phyloP scores from a whole-genome alignment of 2,888 invertebrate species.

The Lasioglossum oenotherae region DNA sequence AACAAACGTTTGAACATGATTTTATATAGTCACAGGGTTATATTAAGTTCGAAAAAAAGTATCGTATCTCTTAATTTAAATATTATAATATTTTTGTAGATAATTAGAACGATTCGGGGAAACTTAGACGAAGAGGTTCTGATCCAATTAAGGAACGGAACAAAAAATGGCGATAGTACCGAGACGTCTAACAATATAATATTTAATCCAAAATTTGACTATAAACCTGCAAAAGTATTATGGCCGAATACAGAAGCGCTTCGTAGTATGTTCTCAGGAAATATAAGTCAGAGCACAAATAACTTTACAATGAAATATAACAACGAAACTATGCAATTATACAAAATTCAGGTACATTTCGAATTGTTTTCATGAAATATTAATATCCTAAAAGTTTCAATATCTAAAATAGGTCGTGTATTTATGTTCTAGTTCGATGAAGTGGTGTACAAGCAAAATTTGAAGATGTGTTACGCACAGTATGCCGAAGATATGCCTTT shows the following conservation, averaged over 20 bases:
- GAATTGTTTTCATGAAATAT: conserved; percentile 1
- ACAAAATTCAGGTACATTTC: conserved; percentile 67
- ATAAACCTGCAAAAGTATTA: conserved; percentile 66
- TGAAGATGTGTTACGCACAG: conserved; percentile 85
- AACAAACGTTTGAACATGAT: too few relatives aligned
- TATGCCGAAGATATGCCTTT: conserved; percentile 85
- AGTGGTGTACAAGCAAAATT: conserved; percentile 86
- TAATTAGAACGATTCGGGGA: conserved; percentile 42
- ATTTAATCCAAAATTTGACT: conserved; percentile 76
- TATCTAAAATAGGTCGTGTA: conserved; percentile 10
- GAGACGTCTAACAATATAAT: conserved; percentile 55
- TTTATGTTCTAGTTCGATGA: conserved; percentile 85
- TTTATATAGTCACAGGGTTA: too few relatives aligned
- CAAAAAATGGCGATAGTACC: neutral
- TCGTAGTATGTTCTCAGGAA: conserved; percentile 73
- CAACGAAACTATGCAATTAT: conserved; percentile 43
- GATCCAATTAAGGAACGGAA: conserved; percentile 66
- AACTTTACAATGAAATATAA: conserved; percentile 78
- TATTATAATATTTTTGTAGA: conserved; percentile 36
- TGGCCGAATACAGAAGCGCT: conserved; percentile 78
- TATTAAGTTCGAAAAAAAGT: too few relatives aligned
- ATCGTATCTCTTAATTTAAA: neutral
- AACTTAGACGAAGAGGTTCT: conserved; percentile 72
- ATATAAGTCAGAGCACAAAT: conserved; percentile 64
- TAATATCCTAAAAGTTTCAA: neutral